phyloP scores from a whole-genome alignment of 1,140 invertebrate species.

The Rhagoletis pomonella region DNA sequence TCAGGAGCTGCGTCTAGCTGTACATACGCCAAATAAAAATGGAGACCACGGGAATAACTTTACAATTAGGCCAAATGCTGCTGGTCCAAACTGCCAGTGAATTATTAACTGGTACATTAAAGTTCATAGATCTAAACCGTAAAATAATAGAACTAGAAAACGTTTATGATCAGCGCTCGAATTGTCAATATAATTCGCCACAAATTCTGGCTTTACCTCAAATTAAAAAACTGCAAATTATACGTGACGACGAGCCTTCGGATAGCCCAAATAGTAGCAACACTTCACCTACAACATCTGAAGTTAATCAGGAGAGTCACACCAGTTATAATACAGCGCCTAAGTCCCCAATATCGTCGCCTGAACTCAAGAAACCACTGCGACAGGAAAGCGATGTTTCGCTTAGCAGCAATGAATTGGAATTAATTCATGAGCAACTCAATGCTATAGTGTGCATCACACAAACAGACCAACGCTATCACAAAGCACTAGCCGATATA shows the following conservation, averaged over 20 bases:
- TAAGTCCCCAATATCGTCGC: not conserved
- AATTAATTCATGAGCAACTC: conserved; percentile 46
- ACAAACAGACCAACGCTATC: conserved; percentile 55
- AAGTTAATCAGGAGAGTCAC: not conserved
- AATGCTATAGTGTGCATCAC: conserved; percentile 29
- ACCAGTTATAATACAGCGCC: not conserved
- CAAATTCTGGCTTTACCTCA: conserved; percentile 53
- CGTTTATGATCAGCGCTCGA: conserved; percentile 52
- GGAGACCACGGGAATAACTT: not conserved
- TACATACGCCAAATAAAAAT: not conserved
- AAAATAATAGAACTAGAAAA: conserved; percentile 55
- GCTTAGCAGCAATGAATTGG: conserved; percentile 26
- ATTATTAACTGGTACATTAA: conserved; percentile 53
- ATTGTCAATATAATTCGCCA: conserved; percentile 48
- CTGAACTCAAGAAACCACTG: not conserved
- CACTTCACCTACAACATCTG: not conserved
- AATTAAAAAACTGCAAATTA: conserved; percentile 55
- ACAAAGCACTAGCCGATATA: conserved; percentile 56
- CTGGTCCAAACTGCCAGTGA: conserved; percentile 54
- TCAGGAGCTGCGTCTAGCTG: not conserved
- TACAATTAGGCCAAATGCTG: conserved; percentile 53
- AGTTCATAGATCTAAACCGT: conserved; percentile 29
- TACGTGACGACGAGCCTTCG: not conserved
- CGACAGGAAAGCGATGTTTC: conserved; percentile 33
- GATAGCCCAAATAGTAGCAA: not conserved